Conservation (phyloP, 2,113 vertebrate genomes). For the Ahaetulla prasina region DNA sequence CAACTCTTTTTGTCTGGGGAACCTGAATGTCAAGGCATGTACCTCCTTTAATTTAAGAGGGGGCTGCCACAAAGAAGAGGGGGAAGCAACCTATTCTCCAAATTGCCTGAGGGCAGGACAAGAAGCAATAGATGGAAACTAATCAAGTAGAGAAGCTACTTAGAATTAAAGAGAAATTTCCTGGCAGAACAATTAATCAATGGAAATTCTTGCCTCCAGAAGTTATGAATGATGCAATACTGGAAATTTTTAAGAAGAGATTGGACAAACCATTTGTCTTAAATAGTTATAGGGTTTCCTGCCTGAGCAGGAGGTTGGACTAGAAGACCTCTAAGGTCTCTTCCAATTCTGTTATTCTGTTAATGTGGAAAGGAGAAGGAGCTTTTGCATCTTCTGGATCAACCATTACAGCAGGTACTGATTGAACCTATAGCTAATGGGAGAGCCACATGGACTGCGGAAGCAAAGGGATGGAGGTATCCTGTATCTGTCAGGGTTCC, state of each 20-base stretch:
- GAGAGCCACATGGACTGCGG: not conserved
- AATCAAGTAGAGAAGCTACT: not conserved
- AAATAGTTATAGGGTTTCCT: not conserved
- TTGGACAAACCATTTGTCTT: not conserved
- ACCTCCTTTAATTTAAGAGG: not conserved
- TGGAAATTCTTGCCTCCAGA: not conserved
- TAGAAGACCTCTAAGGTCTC: not conserved
- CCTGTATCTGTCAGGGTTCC: too few relatives aligned
- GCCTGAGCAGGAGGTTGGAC: not conserved
- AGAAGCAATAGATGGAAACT: not conserved
- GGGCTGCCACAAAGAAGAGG: not conserved
- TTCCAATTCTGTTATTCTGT: not conserved
- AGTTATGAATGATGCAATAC: not conserved
- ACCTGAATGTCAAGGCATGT: not conserved
- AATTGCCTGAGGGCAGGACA: not conserved
- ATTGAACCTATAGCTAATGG: not conserved
- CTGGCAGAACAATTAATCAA: not conserved
- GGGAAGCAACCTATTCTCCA: not conserved
- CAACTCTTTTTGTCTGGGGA: not conserved
- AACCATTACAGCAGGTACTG: not conserved
- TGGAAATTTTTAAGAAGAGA: not conserved
- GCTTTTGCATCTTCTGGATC: not conserved
- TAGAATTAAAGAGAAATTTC: not conserved
- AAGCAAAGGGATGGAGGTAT: not conserved
- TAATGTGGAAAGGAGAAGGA: not conserved